phyloP scores from a whole-genome alignment of 2,113 vertebrate species.

The Morone chrysops region DNA sequence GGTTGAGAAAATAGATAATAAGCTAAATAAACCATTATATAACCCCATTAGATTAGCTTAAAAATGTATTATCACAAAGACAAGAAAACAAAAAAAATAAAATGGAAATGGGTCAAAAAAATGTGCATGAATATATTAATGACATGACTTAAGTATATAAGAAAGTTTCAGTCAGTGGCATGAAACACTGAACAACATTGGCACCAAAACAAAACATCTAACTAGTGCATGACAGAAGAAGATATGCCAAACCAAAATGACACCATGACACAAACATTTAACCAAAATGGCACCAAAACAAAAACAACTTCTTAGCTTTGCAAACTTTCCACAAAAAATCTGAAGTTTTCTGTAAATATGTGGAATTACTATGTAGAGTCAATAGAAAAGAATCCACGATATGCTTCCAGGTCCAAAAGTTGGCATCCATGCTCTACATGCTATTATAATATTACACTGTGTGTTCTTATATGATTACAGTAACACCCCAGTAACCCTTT shows the following conservation, averaged over 20 bases:
- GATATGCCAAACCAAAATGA: neutral
- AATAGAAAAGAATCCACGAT: slow-evolving; percentile 9
- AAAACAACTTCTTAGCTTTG: neutral
- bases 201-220: neutral
- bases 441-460: slow-evolving; percentile 51
- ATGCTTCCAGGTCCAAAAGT: neutral
- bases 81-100: neutral
- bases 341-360: neutral
- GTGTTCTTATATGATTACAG: slow-evolving; percentile 59
- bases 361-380: neutral
- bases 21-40: neutral
- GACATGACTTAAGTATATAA: neutral
- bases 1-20: neutral
- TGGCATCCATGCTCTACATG: slow-evolving; percentile 15
- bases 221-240: neutral
- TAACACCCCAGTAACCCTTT: slow-evolving; percentile 49
- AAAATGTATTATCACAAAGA: neutral
- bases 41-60: neutral
- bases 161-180: neutral
- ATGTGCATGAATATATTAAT: neutral
- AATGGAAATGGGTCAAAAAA: neutral
- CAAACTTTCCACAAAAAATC: slow-evolving; percentile 10
- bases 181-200: neutral
- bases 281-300: slow-evolving; percentile 3
- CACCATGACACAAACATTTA: slow-evolving; percentile 21